Conservation (phyloP, 2,113 vertebrate genomes). For the Scartelaos histophorus region DNA sequence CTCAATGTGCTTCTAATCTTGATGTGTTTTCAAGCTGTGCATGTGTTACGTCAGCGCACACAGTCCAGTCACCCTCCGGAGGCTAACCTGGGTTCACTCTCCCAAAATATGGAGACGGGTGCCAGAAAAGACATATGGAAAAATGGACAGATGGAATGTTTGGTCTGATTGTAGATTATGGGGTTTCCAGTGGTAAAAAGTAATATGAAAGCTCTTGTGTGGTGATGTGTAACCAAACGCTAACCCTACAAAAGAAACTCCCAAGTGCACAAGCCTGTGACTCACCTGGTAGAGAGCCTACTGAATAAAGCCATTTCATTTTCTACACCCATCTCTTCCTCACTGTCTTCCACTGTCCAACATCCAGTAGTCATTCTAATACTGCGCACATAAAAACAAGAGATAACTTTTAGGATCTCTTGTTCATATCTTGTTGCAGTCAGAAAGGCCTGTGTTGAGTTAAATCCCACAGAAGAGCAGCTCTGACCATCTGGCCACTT, state of each 20-base stretch:
- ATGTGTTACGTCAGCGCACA: constrained; percentile 36
- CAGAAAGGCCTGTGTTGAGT: constrained; percentile 34
- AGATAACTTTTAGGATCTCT: background rate
- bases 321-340: background rate
- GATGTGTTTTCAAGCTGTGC: constrained; percentile 50
- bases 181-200: constrained; percentile 50
- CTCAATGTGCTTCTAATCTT: constrained; percentile 44
- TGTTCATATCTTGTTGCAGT: constrained; percentile 29
- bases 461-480: constrained; percentile 45
- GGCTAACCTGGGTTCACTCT: constrained; percentile 17
- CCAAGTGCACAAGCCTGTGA: background rate
- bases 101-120: constrained; percentile 2
- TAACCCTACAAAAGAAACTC: constrained; percentile 10
- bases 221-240: constrained; percentile 11
- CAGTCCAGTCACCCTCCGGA: constrained; percentile 19
- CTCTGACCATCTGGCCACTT: constrained; percentile 63
- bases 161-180: constrained; percentile 21
- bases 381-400: background rate
- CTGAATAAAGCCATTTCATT: background rate
- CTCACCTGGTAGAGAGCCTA: background rate
- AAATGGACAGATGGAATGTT: constrained; percentile 38
- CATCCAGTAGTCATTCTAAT: constrained; percentile 4
- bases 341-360: background rate
- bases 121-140: constrained; percentile 35
- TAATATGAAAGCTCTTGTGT: constrained; percentile 14